Evolutionary conservation across 1,140 invertebrate species (phyloP).

Genomic region (Orchesella cincta): DNA sequence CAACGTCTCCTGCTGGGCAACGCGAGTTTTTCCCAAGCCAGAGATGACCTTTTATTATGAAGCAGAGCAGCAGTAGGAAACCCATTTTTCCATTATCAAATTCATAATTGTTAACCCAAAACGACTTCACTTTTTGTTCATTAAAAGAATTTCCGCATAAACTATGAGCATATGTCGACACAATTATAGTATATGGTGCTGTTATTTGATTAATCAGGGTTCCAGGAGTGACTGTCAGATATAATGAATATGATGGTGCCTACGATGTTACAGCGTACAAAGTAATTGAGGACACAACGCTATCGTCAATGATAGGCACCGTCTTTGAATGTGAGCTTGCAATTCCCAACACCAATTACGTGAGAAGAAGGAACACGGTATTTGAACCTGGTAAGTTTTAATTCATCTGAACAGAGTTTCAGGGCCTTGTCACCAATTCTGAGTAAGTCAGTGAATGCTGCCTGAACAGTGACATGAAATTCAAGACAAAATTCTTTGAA

Average conservation of each 20-base stretch:
- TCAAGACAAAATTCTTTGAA: background rate
- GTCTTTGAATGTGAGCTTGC: conserved; percentile 40
- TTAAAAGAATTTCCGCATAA: no score
- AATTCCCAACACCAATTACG: conserved; percentile 39
- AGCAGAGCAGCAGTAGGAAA: no score
- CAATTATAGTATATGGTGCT: no score
- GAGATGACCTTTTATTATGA: conserved; percentile 13
- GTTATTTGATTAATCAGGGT: no score
- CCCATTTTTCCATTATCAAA: no score
- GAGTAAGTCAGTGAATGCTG: background rate
- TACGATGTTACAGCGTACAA: conserved; percentile 47
- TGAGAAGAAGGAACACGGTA: conserved; percentile 26
- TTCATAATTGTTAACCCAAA: no score
- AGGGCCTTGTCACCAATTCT: background rate
- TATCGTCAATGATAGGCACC: conserved; percentile 30
- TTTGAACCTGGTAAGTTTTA: conserved; percentile 37
- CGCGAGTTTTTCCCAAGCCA: conserved; percentile 3
- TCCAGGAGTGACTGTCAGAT: background rate
- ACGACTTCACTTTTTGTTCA: no score
- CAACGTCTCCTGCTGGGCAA: conserved; percentile 17
- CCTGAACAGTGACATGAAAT: background rate
- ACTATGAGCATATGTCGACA: no score
- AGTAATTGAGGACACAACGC: conserved; percentile 39
- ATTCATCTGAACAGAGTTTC: background rate
- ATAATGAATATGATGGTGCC: conserved; percentile 39